Evolutionary conservation across 2,888 invertebrate species (phyloP).

Genomic region (Meghimatium bilineatum): DNA sequence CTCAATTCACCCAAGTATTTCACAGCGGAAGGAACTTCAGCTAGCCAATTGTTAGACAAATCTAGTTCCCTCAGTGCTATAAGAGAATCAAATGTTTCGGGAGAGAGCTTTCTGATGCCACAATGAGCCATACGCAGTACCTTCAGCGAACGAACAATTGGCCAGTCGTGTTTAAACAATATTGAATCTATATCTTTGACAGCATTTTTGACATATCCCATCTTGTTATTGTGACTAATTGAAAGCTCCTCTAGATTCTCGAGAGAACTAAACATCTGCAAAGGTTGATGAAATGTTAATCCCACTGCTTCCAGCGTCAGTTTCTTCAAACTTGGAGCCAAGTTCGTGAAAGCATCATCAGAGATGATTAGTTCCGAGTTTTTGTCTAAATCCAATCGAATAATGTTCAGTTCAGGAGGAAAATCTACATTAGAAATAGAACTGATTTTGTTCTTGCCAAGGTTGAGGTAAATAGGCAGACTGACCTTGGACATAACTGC

Average conservation of each 20-base stretch:
- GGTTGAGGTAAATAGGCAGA: slow-evolving; percentile 39
- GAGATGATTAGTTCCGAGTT: slow-evolving; percentile 35
- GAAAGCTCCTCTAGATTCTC: slow-evolving; percentile 43
- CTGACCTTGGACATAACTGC: not conserved
- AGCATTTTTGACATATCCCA: slow-evolving; percentile 28
- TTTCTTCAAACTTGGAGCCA: slow-evolving; percentile 32
- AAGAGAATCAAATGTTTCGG: not conserved
- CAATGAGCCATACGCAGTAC: slow-evolving; percentile 35
- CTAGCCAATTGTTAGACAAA: slow-evolving; percentile 45
- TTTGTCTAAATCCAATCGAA: slow-evolving; percentile 42
- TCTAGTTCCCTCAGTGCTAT: slow-evolving; percentile 29
- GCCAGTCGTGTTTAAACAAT: slow-evolving; percentile 36
- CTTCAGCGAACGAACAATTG: slow-evolving; percentile 15
- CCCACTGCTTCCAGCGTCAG: slow-evolving; percentile 45
- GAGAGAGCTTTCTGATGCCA: slow-evolving; percentile 20
- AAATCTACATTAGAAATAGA: slow-evolving; percentile 36
- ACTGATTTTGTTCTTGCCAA: slow-evolving; percentile 41
- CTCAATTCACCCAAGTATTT: slow-evolving; percentile 40
- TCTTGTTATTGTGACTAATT: slow-evolving; percentile 49
- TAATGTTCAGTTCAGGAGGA: slow-evolving; percentile 41
- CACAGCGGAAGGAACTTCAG: slow-evolving; percentile 24
- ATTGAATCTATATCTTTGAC: slow-evolving; percentile 8
- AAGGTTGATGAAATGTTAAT: slow-evolving; percentile 38
- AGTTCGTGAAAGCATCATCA: slow-evolving; percentile 40
- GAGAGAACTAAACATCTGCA: slow-evolving; percentile 41